phyloP scores from a whole-genome alignment of 2,888 invertebrate genomes.

The Scaeva pyrastri region DNA sequence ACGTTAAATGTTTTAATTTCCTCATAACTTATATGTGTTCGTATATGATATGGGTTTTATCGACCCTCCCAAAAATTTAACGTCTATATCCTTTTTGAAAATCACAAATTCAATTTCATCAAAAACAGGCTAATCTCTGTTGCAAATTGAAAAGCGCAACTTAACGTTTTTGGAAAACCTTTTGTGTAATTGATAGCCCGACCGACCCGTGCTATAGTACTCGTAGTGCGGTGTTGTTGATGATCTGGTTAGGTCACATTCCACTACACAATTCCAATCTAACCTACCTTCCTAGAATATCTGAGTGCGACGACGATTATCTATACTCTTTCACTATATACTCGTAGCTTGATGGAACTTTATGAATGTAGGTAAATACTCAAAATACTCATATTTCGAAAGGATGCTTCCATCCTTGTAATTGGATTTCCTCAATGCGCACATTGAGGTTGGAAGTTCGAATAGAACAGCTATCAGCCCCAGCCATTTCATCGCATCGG shows the following conservation, averaged over 20 bases:
- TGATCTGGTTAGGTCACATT: constrained; percentile 23
- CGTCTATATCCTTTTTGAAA: neutral
- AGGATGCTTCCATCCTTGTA: constrained; percentile 37
- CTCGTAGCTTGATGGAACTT: neutral
- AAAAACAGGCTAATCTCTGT: constrained; percentile 22
- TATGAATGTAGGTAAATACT: neutral
- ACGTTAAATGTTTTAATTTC: neutral
- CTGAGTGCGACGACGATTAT: constrained; percentile 20
- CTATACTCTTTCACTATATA: neutral
- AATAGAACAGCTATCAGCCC: neutral
- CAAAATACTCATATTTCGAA: constrained; percentile 8
- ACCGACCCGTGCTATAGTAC: neutral
- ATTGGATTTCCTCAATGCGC: constrained; percentile 28
- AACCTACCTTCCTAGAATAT: neutral
- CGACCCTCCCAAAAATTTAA: neutral
- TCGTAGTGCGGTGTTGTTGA: neutral
- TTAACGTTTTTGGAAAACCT: constrained; percentile 14
- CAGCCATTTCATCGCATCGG: too few species aligned
- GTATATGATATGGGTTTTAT: too few species aligned
- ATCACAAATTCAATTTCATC: constrained; percentile 30
- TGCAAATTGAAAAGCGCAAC: constrained; percentile 41
- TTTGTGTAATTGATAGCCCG: constrained; percentile 19
- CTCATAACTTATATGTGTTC: neutral
- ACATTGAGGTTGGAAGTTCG: constrained; percentile 30
- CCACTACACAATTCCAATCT: neutral